Evolutionary conservation across 2,113 vertebrate species (phyloP).

Genomic region (Cebus imitator): DNA sequence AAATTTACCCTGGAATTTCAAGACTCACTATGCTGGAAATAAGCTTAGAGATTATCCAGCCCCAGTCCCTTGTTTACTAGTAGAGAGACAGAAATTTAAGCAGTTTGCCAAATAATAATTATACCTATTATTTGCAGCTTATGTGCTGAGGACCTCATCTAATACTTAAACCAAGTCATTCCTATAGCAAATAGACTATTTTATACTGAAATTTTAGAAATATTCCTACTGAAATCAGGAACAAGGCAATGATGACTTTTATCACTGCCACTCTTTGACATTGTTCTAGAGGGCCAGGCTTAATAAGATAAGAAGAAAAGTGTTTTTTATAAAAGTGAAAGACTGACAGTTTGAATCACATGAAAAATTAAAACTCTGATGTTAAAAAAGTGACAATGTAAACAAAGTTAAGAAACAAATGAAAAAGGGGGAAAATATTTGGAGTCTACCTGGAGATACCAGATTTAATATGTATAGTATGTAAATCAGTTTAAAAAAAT

Average conservation of each 20-base stretch:
- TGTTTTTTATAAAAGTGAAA: background rate
- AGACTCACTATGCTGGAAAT: background rate
- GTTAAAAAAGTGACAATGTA: background rate
- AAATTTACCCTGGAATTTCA: background rate
- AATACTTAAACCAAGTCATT: background rate
- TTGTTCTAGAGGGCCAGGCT: background rate
- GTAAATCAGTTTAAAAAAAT: background rate
- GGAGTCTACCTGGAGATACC: background rate
- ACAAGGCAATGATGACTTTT: background rate
- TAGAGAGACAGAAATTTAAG: background rate
- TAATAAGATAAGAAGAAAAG: background rate
- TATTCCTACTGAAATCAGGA: background rate
- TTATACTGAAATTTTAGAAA: background rate
- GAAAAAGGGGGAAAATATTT: background rate
- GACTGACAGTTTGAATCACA: background rate
- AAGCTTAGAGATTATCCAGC: background rate
- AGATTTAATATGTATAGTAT: background rate
- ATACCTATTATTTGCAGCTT: background rate
- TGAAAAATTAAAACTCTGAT: background rate
- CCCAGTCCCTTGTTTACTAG: background rate
- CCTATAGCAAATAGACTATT: background rate
- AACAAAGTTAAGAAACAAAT: background rate
- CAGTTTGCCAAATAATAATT: conserved; percentile 19
- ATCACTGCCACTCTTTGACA: background rate
- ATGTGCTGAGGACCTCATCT: background rate